Conservation (phyloP, 2,888 invertebrate genomes). For the Drosophila differens region DNA sequence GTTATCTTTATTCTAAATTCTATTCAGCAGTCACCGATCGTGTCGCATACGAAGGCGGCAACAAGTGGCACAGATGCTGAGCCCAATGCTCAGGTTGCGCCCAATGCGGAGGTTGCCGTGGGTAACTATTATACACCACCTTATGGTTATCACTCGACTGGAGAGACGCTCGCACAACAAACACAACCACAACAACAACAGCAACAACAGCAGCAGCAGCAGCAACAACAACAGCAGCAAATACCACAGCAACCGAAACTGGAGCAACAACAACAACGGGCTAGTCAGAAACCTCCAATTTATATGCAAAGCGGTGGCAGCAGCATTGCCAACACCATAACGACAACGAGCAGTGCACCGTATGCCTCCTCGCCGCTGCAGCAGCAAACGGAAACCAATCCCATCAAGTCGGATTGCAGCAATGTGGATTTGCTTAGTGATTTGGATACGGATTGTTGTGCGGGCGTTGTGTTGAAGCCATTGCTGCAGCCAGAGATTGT, state of each 20-base stretch:
- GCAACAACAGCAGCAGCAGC: conserved; percentile 29
- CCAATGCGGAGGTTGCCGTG: conserved; percentile 7
- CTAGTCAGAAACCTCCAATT: conserved; percentile 62
- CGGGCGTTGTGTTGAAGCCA: conserved; percentile 79
- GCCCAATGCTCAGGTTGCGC: conserved; percentile 21
- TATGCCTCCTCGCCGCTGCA: conserved; percentile 68
- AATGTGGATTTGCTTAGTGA: conserved; percentile 91
- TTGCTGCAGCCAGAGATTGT: conserved; percentile 80
- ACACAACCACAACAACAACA: conserved; percentile 27
- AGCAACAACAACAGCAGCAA: conserved; percentile 24
- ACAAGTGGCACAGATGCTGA: conserved; percentile 20
- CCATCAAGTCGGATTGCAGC: conserved; percentile 17
- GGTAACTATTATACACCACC: conserved; percentile 81
- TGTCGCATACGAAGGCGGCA: conserved; percentile 81
- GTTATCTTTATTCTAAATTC: background rate
- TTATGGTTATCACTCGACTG: conserved; percentile 82
- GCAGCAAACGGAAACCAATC: conserved; percentile 21
- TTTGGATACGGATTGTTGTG: conserved; percentile 92
- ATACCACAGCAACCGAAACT: background rate
- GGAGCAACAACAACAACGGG: conserved; percentile 6
- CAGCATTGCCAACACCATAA: conserved; percentile 82
- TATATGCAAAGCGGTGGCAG: conserved; percentile 84
- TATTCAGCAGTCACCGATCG: conserved; percentile 73
- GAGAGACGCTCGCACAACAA: conserved; percentile 30
- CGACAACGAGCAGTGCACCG: conserved; percentile 81